phyloP scores from a whole-genome alignment of 2,797 vertebrate species.

The Trachurus trachurus region DNA sequence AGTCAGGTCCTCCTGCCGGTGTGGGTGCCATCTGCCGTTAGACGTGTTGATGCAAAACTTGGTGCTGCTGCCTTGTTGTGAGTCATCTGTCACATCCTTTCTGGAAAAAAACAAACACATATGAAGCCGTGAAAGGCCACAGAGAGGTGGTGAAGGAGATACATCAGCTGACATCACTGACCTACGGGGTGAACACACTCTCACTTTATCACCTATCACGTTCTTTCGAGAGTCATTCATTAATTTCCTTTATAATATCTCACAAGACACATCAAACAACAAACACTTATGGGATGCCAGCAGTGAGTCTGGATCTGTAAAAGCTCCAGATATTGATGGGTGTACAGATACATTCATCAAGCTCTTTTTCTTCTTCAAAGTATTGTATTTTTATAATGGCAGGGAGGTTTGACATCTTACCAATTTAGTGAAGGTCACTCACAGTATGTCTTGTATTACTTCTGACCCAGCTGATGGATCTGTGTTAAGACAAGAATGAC shows the following conservation, averaged over 20 bases:
- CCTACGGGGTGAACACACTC: slow-evolving; percentile 4
- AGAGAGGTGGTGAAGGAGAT: background rate
- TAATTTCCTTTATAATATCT: background rate
- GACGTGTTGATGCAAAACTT: slow-evolving; percentile 24
- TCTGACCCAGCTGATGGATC: no score
- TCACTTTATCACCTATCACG: background rate
- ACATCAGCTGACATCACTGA: background rate
- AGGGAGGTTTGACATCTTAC: no score
- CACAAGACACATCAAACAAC: background rate
- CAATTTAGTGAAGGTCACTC: no score
- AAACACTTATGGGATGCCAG: background rate
- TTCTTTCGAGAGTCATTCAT: background rate
- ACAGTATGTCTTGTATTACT: no score
- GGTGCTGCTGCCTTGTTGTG: slow-evolving; percentile 30
- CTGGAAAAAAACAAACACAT: slow-evolving; percentile 36
- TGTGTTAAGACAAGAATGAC: no score
- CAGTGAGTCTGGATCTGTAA: background rate
- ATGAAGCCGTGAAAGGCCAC: slow-evolving; percentile 3
- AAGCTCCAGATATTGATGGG: no score
- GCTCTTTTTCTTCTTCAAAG: no score
- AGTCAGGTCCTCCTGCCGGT: slow-evolving; percentile 18
- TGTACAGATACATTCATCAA: no score
- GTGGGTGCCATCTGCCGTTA: slow-evolving; percentile 49
- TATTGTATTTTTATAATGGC: no score
- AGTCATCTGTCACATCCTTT: slow-evolving; percentile 35